phyloP scores from a whole-genome alignment of 2,888 invertebrate genomes.

The Dichetophora obliterata region DNA sequence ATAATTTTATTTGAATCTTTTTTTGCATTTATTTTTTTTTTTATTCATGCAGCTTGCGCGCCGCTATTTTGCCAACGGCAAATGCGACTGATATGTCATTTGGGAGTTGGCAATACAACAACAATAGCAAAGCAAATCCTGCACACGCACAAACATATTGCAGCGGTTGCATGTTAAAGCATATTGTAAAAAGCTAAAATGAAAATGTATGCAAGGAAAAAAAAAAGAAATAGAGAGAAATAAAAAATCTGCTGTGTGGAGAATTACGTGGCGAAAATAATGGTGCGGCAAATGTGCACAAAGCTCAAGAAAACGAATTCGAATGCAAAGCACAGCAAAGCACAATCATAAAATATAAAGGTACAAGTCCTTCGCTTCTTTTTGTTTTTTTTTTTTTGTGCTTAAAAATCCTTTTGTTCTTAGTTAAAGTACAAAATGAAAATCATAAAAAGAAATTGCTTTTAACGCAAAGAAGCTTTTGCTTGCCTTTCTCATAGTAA shows the following conservation, averaged over 20 bases:
- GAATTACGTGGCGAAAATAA: slow-evolving; percentile 25
- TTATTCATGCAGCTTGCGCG: not conserved
- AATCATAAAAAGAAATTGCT: not conserved
- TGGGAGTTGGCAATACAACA: not conserved
- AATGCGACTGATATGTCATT: slow-evolving; percentile 35
- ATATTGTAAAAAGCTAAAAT: not conserved
- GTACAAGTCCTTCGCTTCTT: not conserved
- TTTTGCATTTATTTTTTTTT: not conserved
- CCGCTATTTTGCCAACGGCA: slow-evolving; percentile 16
- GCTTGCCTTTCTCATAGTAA: not conserved
- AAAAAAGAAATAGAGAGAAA: not conserved
- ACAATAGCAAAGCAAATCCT: not conserved
- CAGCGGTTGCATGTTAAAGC: not conserved
- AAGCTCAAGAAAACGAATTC: slow-evolving; percentile 16
- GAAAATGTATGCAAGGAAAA: not conserved
- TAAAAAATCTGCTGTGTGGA: not conserved
- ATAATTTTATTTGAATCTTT: not conserved
- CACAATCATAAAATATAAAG: not conserved
- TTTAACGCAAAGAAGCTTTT: not conserved
- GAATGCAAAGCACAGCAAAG: not conserved
- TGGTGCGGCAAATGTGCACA: slow-evolving; percentile 3
- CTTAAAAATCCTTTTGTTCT: not conserved
- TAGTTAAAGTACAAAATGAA: not conserved
- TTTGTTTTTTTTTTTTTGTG: not conserved
- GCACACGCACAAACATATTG: not conserved